Conservation (phyloP, 2,797 vertebrate genomes). For the Pantherophis vulpinus region DNA sequence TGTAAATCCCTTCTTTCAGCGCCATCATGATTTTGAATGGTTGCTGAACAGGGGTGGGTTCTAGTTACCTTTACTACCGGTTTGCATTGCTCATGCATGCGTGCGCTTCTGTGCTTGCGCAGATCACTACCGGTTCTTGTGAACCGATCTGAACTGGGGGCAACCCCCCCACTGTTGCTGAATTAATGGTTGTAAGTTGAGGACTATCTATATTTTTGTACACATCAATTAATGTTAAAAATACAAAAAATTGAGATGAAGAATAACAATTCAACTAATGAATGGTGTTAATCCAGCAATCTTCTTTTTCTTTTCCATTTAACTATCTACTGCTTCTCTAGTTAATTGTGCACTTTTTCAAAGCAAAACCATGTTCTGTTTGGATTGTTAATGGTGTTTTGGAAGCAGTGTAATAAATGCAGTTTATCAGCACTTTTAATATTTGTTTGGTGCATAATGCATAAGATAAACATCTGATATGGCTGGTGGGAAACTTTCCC, state of each 20-base stretch:
- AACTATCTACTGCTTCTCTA: not conserved
- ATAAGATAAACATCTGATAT: not conserved
- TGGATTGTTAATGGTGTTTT: not conserved
- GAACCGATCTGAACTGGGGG: too few species aligned
- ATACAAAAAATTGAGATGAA: slow-evolving; percentile 33
- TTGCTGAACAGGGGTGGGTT: not conserved
- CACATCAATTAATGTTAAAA: slow-evolving; percentile 8
- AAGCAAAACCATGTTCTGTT: not conserved
- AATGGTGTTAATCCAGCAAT: not conserved
- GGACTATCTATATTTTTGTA: slow-evolving; percentile 36
- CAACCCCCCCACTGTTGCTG: not conserved
- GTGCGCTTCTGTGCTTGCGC: too few species aligned
- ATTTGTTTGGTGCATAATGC: not conserved
- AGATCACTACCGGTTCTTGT: too few species aligned
- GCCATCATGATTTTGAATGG: not conserved
- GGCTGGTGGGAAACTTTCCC: not conserved
- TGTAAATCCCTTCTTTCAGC: not conserved
- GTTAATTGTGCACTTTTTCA: not conserved
- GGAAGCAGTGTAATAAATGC: not conserved
- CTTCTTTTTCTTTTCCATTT: not conserved
- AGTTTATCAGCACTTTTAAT: not conserved
- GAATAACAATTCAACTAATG: slow-evolving; percentile 39
- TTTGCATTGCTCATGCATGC: too few species aligned
- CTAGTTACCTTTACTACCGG: too few species aligned
- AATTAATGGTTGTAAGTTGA: not conserved